Evolutionary conservation across 2,888 invertebrate genomes (phyloP).

Genomic region (Hydrotaea cyrtoneurina): DNA sequence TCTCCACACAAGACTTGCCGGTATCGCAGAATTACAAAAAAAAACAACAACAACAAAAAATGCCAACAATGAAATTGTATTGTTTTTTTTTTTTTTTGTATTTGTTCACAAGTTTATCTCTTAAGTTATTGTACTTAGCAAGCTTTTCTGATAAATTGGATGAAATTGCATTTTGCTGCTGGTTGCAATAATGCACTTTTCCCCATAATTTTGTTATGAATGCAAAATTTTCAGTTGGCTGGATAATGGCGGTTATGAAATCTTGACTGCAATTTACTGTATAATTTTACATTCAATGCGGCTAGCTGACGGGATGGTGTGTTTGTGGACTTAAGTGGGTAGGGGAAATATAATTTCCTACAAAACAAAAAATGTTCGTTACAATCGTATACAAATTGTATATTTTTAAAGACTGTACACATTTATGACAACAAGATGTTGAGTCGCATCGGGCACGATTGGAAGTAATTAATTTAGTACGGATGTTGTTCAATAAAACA

Average conservation of each 20-base stretch:
- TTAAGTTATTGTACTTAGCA: constrained; percentile 2
- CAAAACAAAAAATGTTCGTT: too few species aligned
- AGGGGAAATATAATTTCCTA: too few species aligned
- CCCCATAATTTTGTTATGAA: neutral
- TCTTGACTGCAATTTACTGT: too few species aligned
- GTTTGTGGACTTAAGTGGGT: too few species aligned
- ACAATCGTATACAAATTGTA: too few species aligned
- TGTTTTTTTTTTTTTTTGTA: neutral
- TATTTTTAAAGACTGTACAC: too few species aligned
- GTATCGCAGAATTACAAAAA: neutral
- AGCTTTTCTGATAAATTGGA: neutral
- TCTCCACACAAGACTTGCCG: neutral
- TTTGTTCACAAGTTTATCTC: neutral
- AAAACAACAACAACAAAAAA: too few species aligned
- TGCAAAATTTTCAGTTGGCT: neutral
- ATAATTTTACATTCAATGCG: too few species aligned
- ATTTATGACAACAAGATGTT: too few species aligned
- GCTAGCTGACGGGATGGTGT: neutral
- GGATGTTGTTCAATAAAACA: too few species aligned
- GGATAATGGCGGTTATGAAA: neutral
- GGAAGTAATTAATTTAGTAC: too few species aligned
- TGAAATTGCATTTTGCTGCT: neutral
- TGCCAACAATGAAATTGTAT: neutral
- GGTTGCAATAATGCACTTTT: neutral
- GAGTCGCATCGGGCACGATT: too few species aligned